These are phyloP conservation scores for Caenorhabditis virilis DNA, from an alignment of 2,888 invertebrate genomes.

Conservation along the genomic window DNA sequence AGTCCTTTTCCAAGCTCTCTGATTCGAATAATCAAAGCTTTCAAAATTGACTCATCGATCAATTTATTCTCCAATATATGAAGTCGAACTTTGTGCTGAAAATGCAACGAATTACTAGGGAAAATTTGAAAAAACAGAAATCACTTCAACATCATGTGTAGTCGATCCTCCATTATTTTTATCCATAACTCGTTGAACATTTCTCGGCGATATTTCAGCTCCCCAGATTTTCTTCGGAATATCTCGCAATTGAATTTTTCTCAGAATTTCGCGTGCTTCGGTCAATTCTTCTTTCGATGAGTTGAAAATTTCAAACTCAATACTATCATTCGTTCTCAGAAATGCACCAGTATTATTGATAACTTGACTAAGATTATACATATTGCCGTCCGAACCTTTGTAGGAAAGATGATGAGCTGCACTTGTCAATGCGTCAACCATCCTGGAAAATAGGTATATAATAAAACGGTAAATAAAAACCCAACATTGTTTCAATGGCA, in stretches of 20 bases:
- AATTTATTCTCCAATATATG: neutral
- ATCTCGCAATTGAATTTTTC: conserved; percentile 1
- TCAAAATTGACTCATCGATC: neutral
- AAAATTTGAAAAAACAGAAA: neutral
- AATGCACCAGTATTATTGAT: conserved; percentile 43
- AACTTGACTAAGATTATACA: conserved; percentile 21
- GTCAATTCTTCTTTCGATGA: conserved; percentile 10
- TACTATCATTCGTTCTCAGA: conserved; percentile 37
- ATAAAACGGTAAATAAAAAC: neutral
- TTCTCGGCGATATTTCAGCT: neutral
- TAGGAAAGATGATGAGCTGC: conserved; percentile 29
- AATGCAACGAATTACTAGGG: neutral
- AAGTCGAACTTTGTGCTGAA: neutral
- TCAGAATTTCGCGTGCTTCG: conserved; percentile 5
- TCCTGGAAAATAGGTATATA: conserved; percentile 17
- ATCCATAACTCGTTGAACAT: neutral
- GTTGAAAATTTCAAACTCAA: conserved; percentile 30
- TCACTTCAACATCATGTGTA: too few relatives aligned
- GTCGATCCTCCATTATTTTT: neutral
- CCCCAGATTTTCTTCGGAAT: neutral
- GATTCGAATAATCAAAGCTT: conserved; percentile 2
- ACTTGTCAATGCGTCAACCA: conserved; percentile 27
- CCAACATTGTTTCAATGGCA: conserved; percentile 50
- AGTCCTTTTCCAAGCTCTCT: conserved; percentile 17
- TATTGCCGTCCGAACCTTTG: conserved; percentile 24